Percentiles rank a stretch among this genome's conserved stretches.
Evolutionary conservation across 1,140 invertebrate species (phyloP).

Genomic region (Patella vulgata): DNA sequence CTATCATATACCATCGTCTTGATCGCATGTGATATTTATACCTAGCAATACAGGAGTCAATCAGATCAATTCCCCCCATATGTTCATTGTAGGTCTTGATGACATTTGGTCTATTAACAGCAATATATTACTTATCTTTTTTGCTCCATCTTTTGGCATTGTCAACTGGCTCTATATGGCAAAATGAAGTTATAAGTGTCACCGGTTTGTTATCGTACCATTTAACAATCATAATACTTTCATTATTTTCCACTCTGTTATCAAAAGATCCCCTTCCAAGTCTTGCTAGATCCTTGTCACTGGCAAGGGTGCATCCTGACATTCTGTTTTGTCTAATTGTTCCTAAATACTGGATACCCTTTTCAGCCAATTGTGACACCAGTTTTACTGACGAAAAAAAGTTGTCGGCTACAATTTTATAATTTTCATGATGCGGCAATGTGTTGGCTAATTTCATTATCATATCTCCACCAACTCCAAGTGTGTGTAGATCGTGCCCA

Average conservation of each 20-base stretch:
- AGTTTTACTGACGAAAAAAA: conserved; percentile 22
- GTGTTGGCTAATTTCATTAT: conserved; percentile 10
- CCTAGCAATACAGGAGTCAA: conserved; percentile 42
- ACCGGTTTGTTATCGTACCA: conserved; percentile 33
- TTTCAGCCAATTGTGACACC: conserved; percentile 1
- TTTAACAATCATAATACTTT: conserved; percentile 18
- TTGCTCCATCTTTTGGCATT: conserved; percentile 30
- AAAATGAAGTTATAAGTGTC: conserved; percentile 29
- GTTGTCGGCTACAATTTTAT: conserved; percentile 31
- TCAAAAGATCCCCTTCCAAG: conserved; percentile 25
- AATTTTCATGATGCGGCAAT: conserved; percentile 2
- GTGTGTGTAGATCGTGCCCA: conserved; percentile 12
- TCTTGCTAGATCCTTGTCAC: conserved; percentile 34
- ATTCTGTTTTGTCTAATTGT: conserved; percentile 29
- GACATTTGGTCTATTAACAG: conserved; percentile 42
- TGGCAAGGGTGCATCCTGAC: conserved; percentile 13
- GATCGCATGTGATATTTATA: conserved; percentile 51
- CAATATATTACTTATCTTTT: conserved; percentile 38
- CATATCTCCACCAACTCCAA: conserved; percentile 24
- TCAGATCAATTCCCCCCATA: conserved; percentile 64
- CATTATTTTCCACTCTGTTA: conserved; percentile 21
- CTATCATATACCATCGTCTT: no score
- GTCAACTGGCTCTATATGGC: conserved; percentile 22
- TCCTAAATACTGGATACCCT: conserved; percentile 25
- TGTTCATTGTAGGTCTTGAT: conserved; percentile 64